Percentiles rank a stretch among this genome's conserved stretches.
Evolutionary conservation across 1,140 invertebrate species (phyloP).

Genomic region (Euura saliciscinereae): DNA sequence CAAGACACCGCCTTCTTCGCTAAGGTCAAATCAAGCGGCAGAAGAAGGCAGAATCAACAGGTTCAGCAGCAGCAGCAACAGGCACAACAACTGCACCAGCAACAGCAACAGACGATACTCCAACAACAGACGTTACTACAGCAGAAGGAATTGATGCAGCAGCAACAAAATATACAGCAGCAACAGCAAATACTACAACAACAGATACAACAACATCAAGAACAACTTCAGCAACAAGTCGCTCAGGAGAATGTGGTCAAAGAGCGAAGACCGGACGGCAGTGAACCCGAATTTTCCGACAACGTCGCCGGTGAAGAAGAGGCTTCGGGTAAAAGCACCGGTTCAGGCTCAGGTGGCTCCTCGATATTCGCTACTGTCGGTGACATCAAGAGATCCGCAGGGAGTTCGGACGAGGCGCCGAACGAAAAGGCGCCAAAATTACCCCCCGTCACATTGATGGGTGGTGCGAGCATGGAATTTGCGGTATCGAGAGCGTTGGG

Average conservation of each 20-base stretch:
- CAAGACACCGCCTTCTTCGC: conserved; percentile 68
- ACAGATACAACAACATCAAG: conserved; percentile 49
- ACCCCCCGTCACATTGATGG: conserved; percentile 61
- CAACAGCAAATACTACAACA: conserved; percentile 50
- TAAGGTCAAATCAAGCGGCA: conserved; percentile 64
- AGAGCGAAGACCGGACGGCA: conserved; percentile 41
- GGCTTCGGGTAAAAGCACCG: conserved; percentile 63
- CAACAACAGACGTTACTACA: conserved; percentile 29
- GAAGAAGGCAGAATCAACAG: conserved; percentile 59
- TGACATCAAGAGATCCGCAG: conserved; percentile 69
- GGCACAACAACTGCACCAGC: conserved; percentile 42
- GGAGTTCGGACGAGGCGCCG: conserved; percentile 53
- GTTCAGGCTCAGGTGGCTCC: conserved; percentile 64
- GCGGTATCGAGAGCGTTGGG: conserved; percentile 82
- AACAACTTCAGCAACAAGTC: conserved; percentile 44
- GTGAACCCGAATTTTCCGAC: conserved; percentile 61
- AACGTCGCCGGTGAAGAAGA: conserved; percentile 63
- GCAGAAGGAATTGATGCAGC: conserved; percentile 20
- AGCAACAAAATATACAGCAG: conserved; percentile 40
- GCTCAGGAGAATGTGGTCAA: conserved; percentile 48
- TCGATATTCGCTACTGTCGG: conserved; percentile 76
- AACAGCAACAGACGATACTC: conserved; percentile 27
- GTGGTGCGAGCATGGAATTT: conserved; percentile 78
- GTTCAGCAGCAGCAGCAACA: conserved; percentile 54
- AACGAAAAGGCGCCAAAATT: conserved; percentile 64